Evolutionary conservation across 1,140 invertebrate species (phyloP).

Genomic region (Bombus balteatus): DNA sequence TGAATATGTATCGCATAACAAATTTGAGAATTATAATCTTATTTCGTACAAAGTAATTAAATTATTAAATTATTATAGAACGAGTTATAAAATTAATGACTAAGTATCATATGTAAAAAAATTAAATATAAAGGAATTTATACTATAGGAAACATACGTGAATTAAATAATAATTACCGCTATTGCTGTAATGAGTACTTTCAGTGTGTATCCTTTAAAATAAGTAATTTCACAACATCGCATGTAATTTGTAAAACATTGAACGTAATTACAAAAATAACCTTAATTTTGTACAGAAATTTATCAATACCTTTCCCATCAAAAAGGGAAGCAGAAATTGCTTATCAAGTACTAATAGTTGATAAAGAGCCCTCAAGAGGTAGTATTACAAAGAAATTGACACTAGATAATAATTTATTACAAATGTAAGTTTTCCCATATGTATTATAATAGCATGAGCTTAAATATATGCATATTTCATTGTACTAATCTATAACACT

Average conservation of each 20-base stretch:
- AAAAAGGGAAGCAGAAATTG: conserved; percentile 87
- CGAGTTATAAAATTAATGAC: background rate
- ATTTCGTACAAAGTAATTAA: background rate
- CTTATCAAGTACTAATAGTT: conserved; percentile 88
- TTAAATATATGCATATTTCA: conserved; percentile 21
- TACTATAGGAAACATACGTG: background rate
- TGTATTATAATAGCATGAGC: conserved; percentile 34
- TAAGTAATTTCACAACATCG: conserved; percentile 11
- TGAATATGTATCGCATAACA: background rate
- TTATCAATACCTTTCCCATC: conserved; percentile 86
- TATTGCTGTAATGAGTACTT: conserved; percentile 67
- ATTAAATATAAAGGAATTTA: background rate
- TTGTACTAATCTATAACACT: conserved; percentile 49
- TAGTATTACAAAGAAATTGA: conserved; percentile 86
- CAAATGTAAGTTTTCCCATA: conserved; percentile 83
- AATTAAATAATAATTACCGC: background rate
- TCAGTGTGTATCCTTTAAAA: conserved; percentile 75
- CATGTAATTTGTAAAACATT: background rate
- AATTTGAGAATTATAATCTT: background rate
- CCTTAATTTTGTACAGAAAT: conserved; percentile 60
- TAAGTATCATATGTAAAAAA: background rate
- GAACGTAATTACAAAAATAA: conserved; percentile 1
- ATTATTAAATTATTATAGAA: background rate
- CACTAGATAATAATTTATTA: conserved; percentile 84
- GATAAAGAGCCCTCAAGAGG: conserved; percentile 90